These are phyloP conservation scores for Falco naumanni DNA, from an alignment of 2,797 vertebrate genomes.

Conservation along the genomic window DNA sequence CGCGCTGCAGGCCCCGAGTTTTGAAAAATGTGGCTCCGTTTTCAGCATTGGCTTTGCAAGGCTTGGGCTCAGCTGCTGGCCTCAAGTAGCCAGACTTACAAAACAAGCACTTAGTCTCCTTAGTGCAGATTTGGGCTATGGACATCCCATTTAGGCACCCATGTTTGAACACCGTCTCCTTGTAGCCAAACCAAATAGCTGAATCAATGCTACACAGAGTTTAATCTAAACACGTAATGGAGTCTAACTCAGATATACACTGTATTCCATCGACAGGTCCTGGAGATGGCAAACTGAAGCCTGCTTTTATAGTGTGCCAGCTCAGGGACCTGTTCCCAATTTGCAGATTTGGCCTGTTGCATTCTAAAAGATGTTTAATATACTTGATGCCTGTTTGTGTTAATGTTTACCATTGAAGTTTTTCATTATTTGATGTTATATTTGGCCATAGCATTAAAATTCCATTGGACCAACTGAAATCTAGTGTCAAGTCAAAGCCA, in stretches of 20 bases:
- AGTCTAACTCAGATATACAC: slow-evolving; percentile 37
- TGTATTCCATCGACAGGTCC: slow-evolving; percentile 58
- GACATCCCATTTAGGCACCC: slow-evolving; percentile 31
- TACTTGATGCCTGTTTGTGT: slow-evolving; percentile 68
- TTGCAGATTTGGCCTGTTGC: slow-evolving; percentile 73
- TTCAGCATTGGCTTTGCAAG: neutral
- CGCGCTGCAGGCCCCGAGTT: neutral
- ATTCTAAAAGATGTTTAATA: slow-evolving; percentile 74
- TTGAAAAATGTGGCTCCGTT: neutral
- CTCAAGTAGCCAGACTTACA: neutral
- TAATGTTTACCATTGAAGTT: slow-evolving; percentile 77
- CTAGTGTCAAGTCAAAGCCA: slow-evolving; percentile 66
- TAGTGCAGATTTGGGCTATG: neutral
- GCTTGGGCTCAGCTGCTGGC: neutral
- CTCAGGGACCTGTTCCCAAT: slow-evolving; percentile 76
- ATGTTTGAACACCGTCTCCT: neutral
- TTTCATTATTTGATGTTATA: slow-evolving; percentile 80
- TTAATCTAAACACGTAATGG: slow-evolving; percentile 64
- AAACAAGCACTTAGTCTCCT: neutral
- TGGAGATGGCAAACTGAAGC: slow-evolving; percentile 64
- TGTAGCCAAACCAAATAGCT: slow-evolving; percentile 62
- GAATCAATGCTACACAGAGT: slow-evolving; percentile 57
- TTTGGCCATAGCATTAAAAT: slow-evolving; percentile 72
- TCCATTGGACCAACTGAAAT: slow-evolving; percentile 61
- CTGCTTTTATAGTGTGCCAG: slow-evolving; percentile 72